A percentile compares a stretch with the other conserved stretches of the same genome.
phyloP scores from a whole-genome alignment of 2,113 vertebrate genomes.

The Stomatorhinus ivindoensis region DNA sequence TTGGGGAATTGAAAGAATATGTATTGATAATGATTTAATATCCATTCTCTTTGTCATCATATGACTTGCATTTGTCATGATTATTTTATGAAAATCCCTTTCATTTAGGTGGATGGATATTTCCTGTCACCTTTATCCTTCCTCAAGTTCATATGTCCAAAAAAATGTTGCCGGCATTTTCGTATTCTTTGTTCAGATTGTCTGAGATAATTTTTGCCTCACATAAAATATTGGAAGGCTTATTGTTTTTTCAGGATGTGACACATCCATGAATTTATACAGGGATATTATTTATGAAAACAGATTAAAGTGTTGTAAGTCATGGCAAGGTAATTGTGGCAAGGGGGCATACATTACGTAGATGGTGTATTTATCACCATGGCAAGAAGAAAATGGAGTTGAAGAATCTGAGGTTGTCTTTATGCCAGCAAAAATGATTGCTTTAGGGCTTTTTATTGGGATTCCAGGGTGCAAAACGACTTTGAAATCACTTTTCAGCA shows the following conservation, averaged over 20 bases:
- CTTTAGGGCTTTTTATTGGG: constrained; percentile 55
- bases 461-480: constrained; percentile 53
- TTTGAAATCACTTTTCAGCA: constrained; percentile 54
- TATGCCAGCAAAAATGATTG: constrained; percentile 55
- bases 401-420: constrained; percentile 58
- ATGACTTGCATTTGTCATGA: constrained; percentile 2
- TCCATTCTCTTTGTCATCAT: constrained; percentile 5
- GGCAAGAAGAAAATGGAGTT: constrained; percentile 57
- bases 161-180: not conserved
- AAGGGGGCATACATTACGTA: constrained; percentile 57
- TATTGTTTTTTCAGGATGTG: constrained; percentile 62
- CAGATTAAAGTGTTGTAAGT: constrained; percentile 62
- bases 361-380: constrained; percentile 61
- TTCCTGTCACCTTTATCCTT: not conserved
- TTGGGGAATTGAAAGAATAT: not conserved
- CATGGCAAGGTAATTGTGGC: constrained; percentile 56
- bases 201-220: constrained; percentile 33
- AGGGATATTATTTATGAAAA: constrained; percentile 62
- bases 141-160: constrained; percentile 4
- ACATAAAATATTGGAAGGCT: constrained; percentile 60
- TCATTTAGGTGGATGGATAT: not conserved
- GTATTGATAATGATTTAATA: not conserved
- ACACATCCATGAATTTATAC: constrained; percentile 65
- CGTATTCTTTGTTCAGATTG: not conserved
- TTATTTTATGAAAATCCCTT: constrained; percentile 2